A percentile compares a stretch with the other conserved stretches of the same genome.
Evolutionary conservation across 2,888 invertebrate species (phyloP).

Genomic region (Thyatira batis): DNA sequence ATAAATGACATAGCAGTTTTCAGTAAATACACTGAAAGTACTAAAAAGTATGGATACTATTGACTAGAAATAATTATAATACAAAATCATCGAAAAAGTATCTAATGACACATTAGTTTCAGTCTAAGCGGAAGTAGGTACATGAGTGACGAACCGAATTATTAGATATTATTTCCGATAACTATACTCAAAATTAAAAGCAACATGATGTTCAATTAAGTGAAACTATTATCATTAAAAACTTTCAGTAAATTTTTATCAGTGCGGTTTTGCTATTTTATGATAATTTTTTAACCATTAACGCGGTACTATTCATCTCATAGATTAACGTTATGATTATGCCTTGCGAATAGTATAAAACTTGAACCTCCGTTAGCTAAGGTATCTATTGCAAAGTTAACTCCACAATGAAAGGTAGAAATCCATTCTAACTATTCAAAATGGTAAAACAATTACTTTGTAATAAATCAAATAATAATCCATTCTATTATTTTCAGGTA

Average conservation of each 20-base stretch:
- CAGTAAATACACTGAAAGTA: no score
- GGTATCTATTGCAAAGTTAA: slow-evolving; percentile 14
- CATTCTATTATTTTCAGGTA: slow-evolving; percentile 31
- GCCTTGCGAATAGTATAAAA: slow-evolving; percentile 20
- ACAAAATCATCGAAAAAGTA: background rate
- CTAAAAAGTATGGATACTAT: no score
- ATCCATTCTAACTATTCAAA: background rate
- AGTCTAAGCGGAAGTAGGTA: background rate
- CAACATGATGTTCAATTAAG: background rate
- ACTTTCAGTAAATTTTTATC: slow-evolving; percentile 8
- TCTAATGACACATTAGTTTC: background rate
- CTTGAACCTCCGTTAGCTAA: background rate
- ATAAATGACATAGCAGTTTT: no score
- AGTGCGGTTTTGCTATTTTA: slow-evolving; percentile 13
- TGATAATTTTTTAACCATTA: slow-evolving; percentile 17
- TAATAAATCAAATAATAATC: background rate
- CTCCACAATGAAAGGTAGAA: slow-evolving; percentile 31
- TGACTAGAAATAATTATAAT: no score
- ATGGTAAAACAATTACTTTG: background rate
- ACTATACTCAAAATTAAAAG: background rate
- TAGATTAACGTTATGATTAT: slow-evolving; percentile 17
- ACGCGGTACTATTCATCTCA: slow-evolving; percentile 21
- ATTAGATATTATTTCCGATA: background rate
- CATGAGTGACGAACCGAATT: background rate
- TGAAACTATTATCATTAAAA: background rate